Conservation (phyloP, 2,888 invertebrate species). For the Troilus luridus region DNA sequence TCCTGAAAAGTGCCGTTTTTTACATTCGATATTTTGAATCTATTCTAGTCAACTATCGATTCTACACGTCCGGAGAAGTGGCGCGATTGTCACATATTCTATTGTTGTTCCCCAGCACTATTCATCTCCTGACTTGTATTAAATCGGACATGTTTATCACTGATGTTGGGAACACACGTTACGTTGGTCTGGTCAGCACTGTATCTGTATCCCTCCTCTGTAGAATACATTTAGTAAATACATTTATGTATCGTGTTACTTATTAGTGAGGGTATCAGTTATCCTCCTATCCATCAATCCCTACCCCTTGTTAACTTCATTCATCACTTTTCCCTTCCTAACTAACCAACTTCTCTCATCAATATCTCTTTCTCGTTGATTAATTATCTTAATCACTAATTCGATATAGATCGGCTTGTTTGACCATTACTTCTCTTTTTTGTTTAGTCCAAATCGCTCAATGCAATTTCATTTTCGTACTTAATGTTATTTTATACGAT, state of each 20-base stretch:
- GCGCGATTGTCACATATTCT: neutral
- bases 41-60: neutral
- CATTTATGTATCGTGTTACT: neutral
- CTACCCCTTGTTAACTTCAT: slow-evolving; percentile 12
- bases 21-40: neutral
- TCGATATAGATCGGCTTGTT: neutral
- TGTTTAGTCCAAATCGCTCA: too few species aligned
- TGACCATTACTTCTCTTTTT: neutral
- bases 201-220: neutral
- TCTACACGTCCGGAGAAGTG: neutral
- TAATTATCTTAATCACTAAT: slow-evolving; percentile 5
- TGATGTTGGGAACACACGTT: neutral
- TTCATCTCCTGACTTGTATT: neutral
- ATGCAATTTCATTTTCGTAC: too few species aligned
- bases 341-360: slow-evolving; percentile 26
- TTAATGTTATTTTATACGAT: too few species aligned
- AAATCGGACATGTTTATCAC: neutral
- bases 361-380: slow-evolving; percentile 13
- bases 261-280: neutral
- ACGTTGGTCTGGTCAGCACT: neutral
- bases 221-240: neutral
- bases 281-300: neutral
- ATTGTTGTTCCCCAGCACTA: neutral
- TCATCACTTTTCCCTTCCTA: slow-evolving; percentile 19
- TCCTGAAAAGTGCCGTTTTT: too few species aligned